phyloP scores from a whole-genome alignment of 2,113 vertebrate genomes.

The Paradoxurus hermaphroditus region DNA sequence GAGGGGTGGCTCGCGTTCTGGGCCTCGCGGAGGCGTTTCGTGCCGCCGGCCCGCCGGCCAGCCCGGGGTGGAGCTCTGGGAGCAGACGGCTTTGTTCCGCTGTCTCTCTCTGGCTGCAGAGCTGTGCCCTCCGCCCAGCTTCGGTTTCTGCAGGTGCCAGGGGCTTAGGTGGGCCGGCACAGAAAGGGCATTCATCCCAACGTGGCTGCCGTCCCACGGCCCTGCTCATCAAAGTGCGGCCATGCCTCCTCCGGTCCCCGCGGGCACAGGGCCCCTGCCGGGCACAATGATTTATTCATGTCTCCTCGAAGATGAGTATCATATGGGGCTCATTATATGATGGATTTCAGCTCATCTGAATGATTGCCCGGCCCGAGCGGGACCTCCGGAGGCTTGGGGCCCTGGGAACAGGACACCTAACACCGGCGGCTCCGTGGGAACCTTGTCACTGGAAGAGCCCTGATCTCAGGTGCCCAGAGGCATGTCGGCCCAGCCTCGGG shows the following conservation, averaged over 20 bases:
- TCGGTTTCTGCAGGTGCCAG: constrained; percentile 85
- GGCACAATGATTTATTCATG: constrained; percentile 88
- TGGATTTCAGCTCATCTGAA: constrained; percentile 86
- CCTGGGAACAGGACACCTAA: constrained; percentile 85
- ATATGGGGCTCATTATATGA: constrained; percentile 85
- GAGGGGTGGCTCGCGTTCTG: constrained; percentile 65
- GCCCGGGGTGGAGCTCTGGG: constrained; percentile 28
- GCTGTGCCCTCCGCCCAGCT: constrained; percentile 69
- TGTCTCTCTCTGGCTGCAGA: constrained; percentile 50
- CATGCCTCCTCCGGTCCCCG: constrained; percentile 75
- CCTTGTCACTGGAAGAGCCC: constrained; percentile 24
- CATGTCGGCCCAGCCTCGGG: rapidly evolving
- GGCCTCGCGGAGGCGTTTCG: constrained; percentile 61
- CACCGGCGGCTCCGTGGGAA: constrained; percentile 76
- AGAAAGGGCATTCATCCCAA: constrained; percentile 82
- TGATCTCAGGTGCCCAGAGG: neutral
- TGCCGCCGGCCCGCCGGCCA: constrained; percentile 18
- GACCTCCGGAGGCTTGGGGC: constrained; percentile 63
- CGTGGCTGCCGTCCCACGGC: constrained; percentile 72
- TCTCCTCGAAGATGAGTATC: constrained; percentile 80
- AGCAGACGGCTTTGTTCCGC: constrained; percentile 75
- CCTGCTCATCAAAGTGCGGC: constrained; percentile 77
- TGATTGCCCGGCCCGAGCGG: constrained; percentile 76
- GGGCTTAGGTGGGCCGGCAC: constrained; percentile 68
- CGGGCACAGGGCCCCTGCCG: constrained; percentile 73